Evolutionary conservation across 2,888 invertebrate species (phyloP), one percentile per base, ranked within the genome.

Genomic region (Volucella bombylans): DNA sequence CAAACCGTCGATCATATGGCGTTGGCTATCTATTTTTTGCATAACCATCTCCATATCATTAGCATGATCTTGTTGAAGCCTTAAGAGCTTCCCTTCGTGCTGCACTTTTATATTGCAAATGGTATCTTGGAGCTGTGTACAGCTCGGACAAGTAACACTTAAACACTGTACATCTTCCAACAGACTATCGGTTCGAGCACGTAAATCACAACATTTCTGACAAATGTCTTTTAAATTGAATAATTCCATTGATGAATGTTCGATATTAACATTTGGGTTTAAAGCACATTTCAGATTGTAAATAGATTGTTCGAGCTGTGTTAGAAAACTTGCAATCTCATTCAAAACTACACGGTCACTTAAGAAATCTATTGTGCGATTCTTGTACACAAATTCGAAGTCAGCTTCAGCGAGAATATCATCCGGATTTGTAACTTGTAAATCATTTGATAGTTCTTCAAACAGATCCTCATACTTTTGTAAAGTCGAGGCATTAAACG

Each of bases 201-300:
- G 92, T 65, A 95, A 88, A 55, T 93, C 93, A 55, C 92, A 91
- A 88, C 94, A 95, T 87, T 93, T 94, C 54, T 92, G 91, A 88
- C 93, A 94, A 54, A 94, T 92, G 87, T 93, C 93, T 82, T 92
- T 90, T 90, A 94, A 92, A 88, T 92, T 92, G 41, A 87, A 89
- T 8, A 90, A 87, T 65, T 91, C 90, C 4, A 90, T 76, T 15
- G 90, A 89, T 1, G 67, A 59, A 4, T 71, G 47, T 12, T 77
- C 72, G 74, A 90, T 87, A 38, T 88, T 88, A 10, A 89, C 86
- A 61, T 87, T 87, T 12, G 89, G 87, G 59, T 79, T 87, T 1
- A 89, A 57, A 8, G 87, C 86, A 43, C 88, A 89, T 57, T 90
- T 89, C 50, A 90, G 76, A 12, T 89, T 87, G 8, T 89, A 87